Base-by-base conservation (phyloP, 2,888 invertebrate genomes). In the Apodemia hepburni region DNA sequence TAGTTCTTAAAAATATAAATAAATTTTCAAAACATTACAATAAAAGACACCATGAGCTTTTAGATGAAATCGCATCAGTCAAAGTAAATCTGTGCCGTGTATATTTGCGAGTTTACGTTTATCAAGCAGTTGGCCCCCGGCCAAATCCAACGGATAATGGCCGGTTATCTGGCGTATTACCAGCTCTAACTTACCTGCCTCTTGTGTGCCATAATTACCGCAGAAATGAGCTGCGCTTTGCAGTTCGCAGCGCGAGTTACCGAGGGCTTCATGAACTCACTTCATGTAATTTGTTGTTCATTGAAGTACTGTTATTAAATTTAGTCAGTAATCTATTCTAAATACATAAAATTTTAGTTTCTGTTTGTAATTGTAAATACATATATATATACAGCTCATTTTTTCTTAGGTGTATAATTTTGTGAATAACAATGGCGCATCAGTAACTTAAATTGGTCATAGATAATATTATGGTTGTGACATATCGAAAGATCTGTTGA, bases 111-210 rank as follows among this genome's bases (percentile, higher is more conserved):
- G 7, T 29, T 54, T 27, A 27, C 54, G 29, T 54, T 11, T 54
- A 27, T 54, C 27, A 15, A 54, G 54, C 54, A 27, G 54, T 27
- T 54, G 54, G 54, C 54, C 54, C 15, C 11, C 2, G 12, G 54
- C 54, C 54, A 57, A 57, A 15, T 57, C 27, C 45, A 5, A 29
- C 54, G 54, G 54, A 57, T 57, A 57, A 57, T 29, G 54, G 15
- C 15, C 29, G 54, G 54, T 57, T 57, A 57, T 57, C 54, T 57
- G 54, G 29, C 54, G 29, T 57, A 57, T 57, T 57, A 57, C 54
- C 54, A 29, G 54, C 54, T 15, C 29, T 57, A 57, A 57, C 29
- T 57, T 57, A 57, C 54, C 54, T 57, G 54, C 29, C 54, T 57
- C 29, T 27, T 27, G 27, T 57, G 54, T 22, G 15, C 27, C 54